These are phyloP conservation scores for Nomada flava DNA, from an alignment of 2,888 invertebrate species.

Conservation along the genomic window DNA sequence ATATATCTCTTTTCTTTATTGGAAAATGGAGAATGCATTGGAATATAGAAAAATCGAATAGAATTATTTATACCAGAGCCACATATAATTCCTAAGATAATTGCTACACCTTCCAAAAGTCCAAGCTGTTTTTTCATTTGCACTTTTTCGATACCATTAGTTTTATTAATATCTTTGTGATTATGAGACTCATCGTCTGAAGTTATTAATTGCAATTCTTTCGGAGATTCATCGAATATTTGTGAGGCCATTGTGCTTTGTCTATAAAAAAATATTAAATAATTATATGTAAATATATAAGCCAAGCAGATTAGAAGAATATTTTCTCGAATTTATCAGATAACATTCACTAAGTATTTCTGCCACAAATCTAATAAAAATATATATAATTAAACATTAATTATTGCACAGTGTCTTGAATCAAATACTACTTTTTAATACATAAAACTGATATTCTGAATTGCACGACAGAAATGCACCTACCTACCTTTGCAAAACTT, in stretches of 20 bases:
- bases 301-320: no score
- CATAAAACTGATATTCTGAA: not conserved
- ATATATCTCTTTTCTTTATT: not conserved
- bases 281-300: not conserved
- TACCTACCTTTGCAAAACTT: slow-evolving; percentile 13
- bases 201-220: slow-evolving; percentile 56
- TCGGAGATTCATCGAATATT: slow-evolving; percentile 53
- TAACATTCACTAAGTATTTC: not conserved
- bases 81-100: slow-evolving; percentile 97
- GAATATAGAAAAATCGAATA: not conserved
- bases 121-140: slow-evolving; percentile 96
- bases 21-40: not conserved
- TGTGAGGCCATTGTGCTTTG: slow-evolving; percentile 53
- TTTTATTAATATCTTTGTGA: slow-evolving; percentile 17
- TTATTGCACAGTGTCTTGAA: not conserved
- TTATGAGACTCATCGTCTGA: slow-evolving; percentile 53
- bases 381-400: not conserved
- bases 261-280: slow-evolving; percentile 1
- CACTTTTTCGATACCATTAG: slow-evolving; percentile 84
- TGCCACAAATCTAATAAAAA: not conserved
- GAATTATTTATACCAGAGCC: slow-evolving; percentile 89
- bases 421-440: not conserved
- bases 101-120: slow-evolving; percentile 95
- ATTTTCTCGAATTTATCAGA: not conserved
- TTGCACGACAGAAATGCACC: not conserved